phyloP scores from a whole-genome alignment of 2,113 vertebrate genomes.

The Onychorhynchus coronatus region DNA sequence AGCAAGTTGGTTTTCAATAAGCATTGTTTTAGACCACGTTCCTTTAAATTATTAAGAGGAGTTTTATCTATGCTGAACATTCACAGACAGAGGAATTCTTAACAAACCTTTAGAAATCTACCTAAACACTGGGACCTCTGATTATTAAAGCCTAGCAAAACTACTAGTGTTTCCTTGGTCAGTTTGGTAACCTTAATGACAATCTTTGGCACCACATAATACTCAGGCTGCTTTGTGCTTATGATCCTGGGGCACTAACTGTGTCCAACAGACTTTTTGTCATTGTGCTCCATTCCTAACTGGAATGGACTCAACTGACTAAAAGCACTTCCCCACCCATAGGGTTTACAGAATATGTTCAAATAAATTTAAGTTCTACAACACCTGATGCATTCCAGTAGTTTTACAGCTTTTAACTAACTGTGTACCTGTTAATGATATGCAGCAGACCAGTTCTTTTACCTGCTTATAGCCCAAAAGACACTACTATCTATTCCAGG shows the following conservation, averaged over 20 bases:
- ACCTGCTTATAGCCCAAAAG: background rate
- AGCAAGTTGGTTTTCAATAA: background rate
- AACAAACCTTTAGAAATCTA: background rate
- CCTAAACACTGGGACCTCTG: background rate
- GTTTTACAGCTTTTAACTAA: background rate
- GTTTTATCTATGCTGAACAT: background rate
- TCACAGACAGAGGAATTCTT: background rate
- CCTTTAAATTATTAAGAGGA: background rate
- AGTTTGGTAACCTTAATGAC: background rate
- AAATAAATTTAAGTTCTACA: background rate
- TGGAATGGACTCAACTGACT: background rate
- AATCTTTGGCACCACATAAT: background rate
- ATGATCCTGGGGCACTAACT: background rate
- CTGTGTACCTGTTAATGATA: background rate
- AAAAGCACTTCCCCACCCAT: background rate
- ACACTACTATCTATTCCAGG: background rate
- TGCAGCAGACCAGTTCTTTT: background rate
- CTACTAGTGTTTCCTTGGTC: background rate
- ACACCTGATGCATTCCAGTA: background rate
- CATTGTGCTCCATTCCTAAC: background rate
- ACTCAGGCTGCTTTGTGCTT: background rate
- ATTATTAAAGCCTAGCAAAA: background rate
- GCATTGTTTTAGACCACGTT: background rate
- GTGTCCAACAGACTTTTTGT: background rate
- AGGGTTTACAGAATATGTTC: background rate